Percentiles rank a stretch among this genome's conserved stretches.
Evolutionary conservation across 1,140 invertebrate genomes (phyloP).

Genomic region (Tetramorium simillimum): DNA sequence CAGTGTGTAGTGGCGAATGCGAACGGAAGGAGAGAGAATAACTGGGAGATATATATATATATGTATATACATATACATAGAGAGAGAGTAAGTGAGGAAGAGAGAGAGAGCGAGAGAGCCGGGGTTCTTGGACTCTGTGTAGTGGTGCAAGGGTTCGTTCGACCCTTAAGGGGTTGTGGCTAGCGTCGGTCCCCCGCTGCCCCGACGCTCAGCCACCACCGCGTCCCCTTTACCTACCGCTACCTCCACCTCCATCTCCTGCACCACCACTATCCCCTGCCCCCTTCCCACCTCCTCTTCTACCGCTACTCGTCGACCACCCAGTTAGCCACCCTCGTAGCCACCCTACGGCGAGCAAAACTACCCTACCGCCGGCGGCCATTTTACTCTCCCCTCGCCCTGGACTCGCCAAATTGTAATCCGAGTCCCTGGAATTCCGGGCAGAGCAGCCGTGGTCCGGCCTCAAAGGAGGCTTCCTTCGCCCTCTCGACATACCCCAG

Average conservation of each 20-base stretch:
- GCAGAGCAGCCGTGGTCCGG: constrained; percentile 78
- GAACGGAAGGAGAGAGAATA: constrained; percentile 48
- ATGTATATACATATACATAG: too few species aligned
- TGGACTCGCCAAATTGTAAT: constrained; percentile 84
- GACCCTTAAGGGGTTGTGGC: constrained; percentile 86
- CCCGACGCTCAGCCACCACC: constrained; percentile 70
- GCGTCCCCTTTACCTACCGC: constrained; percentile 68
- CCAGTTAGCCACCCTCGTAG: constrained; percentile 82
- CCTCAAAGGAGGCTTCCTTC: constrained; percentile 80
- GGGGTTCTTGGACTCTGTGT: constrained; percentile 78
- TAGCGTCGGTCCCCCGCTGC: constrained; percentile 80
- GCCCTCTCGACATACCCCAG: constrained; percentile 75
- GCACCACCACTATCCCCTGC: constrained; percentile 40
- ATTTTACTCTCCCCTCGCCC: constrained; percentile 83
- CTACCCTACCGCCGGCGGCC: constrained; percentile 83
- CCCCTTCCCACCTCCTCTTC: constrained; percentile 57
- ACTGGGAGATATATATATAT: neutral
- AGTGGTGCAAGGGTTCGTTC: constrained; percentile 84
- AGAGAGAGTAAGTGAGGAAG: constrained; percentile 26
- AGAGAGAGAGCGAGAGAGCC: constrained; percentile 32
- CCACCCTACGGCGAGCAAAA: constrained; percentile 77
- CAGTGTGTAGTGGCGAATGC: constrained; percentile 53
- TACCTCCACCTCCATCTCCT: constrained; percentile 64
- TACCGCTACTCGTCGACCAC: constrained; percentile 79
- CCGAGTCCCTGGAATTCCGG: constrained; percentile 80